Base-by-base conservation (phyloP, 2,888 invertebrate species). In the Sphaerophoria taeniata region DNA sequence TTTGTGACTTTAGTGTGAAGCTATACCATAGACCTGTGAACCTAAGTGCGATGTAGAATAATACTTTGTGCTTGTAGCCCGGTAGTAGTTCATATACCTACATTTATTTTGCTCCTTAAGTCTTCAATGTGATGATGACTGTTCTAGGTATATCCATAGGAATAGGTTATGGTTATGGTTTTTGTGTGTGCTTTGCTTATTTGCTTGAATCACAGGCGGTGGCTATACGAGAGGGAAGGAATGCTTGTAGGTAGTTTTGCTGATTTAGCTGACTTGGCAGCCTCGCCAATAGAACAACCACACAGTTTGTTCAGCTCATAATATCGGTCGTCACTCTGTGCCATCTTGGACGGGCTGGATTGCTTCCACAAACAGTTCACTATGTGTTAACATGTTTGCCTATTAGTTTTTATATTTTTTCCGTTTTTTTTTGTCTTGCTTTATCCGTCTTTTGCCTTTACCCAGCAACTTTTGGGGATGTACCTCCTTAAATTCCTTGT, bases 311-410 rank as follows among this genome's bases (percentile, higher is more conserved):
- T 39, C 69, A 24, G 55, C 67, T 58, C 65, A 67, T 67, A 65
- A 49, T 63, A 63, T 47, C 63, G 63, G 39, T 71, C 75, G 79
- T 84, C 74, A 79, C 75, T 71, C 75, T 71, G 73, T 75, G 70
- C 60, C 84, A 76, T 80, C 71, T 69, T 72, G 75, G 71, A 61
- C 72, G 72, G 51, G 84, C 47, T 72, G 75, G 55, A 80, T 84
- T 80, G 84, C 80, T 84, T 72, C 75, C 55, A 76, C 75, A 80
- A 84, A 84, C 84, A 80, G 75, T 84, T 84, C 80, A 58, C 72
- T 45, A 75, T 76, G 75, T 84, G 84, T 76, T 84, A 80, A 80
- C 84, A 84, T 80, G 84, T 84, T 80, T 84, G 80, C 78, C 79
- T 83, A 83, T 83, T 84, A 84, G 84, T 75, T 84, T 78, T 78